phyloP scores from a whole-genome alignment of 2,888 invertebrate genomes.

The Hermaeophaga mercurialis region DNA sequence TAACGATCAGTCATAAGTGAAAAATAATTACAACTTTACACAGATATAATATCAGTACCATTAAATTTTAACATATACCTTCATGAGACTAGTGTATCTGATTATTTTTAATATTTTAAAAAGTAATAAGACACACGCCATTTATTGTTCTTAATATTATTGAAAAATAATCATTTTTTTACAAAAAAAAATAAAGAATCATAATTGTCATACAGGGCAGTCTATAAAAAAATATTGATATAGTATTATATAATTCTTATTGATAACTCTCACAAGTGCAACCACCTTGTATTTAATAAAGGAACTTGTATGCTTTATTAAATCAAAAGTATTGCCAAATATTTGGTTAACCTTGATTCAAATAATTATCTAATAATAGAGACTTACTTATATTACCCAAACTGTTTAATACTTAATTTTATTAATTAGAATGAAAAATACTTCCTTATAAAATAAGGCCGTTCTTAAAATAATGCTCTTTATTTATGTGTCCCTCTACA shows the following conservation, averaged over 20 bases:
- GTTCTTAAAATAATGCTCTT: no score
- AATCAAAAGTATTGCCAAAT: background rate
- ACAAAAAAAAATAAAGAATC: no score
- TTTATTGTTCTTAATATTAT: conserved; percentile 2
- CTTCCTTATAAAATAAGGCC: no score
- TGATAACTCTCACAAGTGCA: background rate
- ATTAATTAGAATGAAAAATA: no score
- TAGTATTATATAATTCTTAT: background rate
- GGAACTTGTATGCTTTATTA: background rate
- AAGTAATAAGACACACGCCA: background rate
- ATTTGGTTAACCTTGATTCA: conserved; percentile 5
- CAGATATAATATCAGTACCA: conserved; percentile 6
- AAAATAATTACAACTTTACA: conserved; percentile 1
- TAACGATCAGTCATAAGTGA: background rate
- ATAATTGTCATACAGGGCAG: background rate
- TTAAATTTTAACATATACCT: conserved; percentile 21
- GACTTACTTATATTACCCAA: no score
- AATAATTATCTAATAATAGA: background rate
- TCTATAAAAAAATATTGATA: background rate
- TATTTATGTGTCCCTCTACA: no score
- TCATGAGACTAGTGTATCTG: background rate
- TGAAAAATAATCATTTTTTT: background rate
- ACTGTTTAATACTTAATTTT: no score
- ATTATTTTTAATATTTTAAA: conserved; percentile 3
- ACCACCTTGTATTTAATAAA: conserved; percentile 8